Conservation (phyloP, 2,888 invertebrate genomes). For the Mesorhabditis sp. region DNA sequence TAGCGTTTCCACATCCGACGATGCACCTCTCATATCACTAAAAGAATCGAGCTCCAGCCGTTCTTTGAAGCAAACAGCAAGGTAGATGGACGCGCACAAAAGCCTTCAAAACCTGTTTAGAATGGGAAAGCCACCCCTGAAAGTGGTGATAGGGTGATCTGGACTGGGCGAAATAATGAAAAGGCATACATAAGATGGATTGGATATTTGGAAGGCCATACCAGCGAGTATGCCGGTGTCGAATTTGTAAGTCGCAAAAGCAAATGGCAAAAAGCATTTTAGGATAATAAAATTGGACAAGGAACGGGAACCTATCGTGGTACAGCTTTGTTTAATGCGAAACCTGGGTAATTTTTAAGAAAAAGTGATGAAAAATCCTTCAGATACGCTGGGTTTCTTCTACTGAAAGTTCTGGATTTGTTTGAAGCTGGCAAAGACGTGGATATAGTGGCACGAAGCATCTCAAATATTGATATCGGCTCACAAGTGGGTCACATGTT, state of each 20-base stretch:
- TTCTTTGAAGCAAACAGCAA: too few relatives aligned
- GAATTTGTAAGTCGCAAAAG: conserved; percentile 63
- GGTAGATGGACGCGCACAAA: too few relatives aligned
- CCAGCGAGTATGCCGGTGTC: conserved; percentile 63
- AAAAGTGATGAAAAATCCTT: background rate
- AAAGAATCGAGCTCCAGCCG: too few relatives aligned
- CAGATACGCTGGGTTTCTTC: conserved; percentile 2
- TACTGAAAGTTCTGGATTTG: background rate
- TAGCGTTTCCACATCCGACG: too few relatives aligned
- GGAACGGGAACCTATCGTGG: conserved; percentile 65
- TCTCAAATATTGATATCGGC: too few relatives aligned
- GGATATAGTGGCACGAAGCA: too few relatives aligned
- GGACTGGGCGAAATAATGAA: conserved; percentile 60
- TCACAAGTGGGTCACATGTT: too few relatives aligned
- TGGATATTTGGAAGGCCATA: conserved; percentile 62
- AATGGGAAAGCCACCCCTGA: background rate
- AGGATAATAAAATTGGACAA: conserved; percentile 64
- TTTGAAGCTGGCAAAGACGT: background rate
- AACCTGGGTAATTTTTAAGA: background rate
- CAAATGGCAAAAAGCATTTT: conserved; percentile 19
- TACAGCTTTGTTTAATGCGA: conserved; percentile 62
- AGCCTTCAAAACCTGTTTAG: too few relatives aligned
- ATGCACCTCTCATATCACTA: too few relatives aligned
- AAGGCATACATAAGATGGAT: conserved; percentile 64
- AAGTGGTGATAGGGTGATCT: conserved; percentile 63